Base-by-base conservation (phyloP, 2,888 invertebrate genomes). In the Drosophila kuntzei region DNA sequence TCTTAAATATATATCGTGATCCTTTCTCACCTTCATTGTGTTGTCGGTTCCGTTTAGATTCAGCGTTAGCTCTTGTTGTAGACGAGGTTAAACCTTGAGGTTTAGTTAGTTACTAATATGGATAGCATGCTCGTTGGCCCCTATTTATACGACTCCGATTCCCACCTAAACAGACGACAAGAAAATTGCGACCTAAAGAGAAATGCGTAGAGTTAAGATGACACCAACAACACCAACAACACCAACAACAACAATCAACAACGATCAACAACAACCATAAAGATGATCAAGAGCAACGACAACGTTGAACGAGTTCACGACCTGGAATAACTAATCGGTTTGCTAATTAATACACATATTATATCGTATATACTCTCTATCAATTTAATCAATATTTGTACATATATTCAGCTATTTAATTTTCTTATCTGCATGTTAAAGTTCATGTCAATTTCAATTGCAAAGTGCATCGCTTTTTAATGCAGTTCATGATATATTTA, bases 21-120 rank as follows among this genome's bases (percentile, higher is more conserved):
- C 37, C 25, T 18, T 9, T 7, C 64, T 71, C 46, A 87, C 87
- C 87, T 83, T 88, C 87, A 87, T 87, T 55, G 71, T 71, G 82
- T 79, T 87, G 84, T 78, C 73, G 80, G 63, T 65, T 76, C 18
- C 61, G 63, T 68, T 84, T 83, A 58, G 63, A 65, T 65, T 72
- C 58, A 67, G 72, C 73, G 65, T 65, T 71, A 72, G 74, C 73
- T 60, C 71, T 73, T 71, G 75, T 54, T 54, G 53, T 55, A 66
- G 80, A 76, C 71, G 79, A 76, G 80, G 72, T 68, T 77, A 68
- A 76, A 67, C 71, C 72, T 75, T 73, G 79, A 74, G 76, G 80
- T 71, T 69, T 41, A 54, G 46, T 76, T 74, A 70, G 68, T 74
- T 76, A 82, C 85, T 83, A 70, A 80, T 83, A 64, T 63, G 29